These are phyloP conservation scores for Andrena trimmerana DNA, from an alignment of 2,888 invertebrate species.

Conservation along the genomic window DNA sequence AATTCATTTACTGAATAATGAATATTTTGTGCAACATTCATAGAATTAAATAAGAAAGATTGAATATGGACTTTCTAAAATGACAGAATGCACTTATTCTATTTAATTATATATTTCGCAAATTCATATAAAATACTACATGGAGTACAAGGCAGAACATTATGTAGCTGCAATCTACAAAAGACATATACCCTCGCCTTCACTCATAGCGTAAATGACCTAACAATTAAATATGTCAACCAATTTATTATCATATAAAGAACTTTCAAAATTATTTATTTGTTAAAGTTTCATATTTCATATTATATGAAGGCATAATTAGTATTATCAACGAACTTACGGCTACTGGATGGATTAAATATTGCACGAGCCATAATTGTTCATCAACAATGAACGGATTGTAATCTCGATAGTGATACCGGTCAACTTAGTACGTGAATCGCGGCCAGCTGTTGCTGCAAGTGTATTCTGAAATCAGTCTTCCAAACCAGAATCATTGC, in stretches of 20 bases:
- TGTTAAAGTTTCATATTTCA: not conserved
- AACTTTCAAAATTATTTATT: not conserved
- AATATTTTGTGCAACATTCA: not conserved
- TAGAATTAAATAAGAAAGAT: not conserved
- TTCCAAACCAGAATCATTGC: not conserved
- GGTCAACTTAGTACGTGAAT: not conserved
- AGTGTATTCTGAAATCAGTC: slow-evolving; percentile 26
- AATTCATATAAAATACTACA: not conserved
- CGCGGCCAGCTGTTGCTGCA: slow-evolving; percentile 18
- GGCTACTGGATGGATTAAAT: slow-evolving; percentile 59
- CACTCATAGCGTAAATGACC: not conserved
- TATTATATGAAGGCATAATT: not conserved
- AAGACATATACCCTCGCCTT: not conserved
- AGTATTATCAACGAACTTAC: slow-evolving; percentile 69
- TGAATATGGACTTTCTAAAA: not conserved
- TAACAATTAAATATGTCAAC: not conserved
- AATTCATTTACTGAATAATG: not conserved
- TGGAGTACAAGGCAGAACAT: not conserved
- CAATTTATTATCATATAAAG: not conserved
- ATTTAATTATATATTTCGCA: not conserved
- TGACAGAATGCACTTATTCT: not conserved
- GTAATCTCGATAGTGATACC: slow-evolving; percentile 6
- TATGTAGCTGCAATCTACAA: not conserved
- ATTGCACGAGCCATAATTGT: slow-evolving; percentile 75
- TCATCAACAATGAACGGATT: slow-evolving; percentile 67